Conservation (phyloP, 2,888 invertebrate species). For the Dioctria rufipes region DNA sequence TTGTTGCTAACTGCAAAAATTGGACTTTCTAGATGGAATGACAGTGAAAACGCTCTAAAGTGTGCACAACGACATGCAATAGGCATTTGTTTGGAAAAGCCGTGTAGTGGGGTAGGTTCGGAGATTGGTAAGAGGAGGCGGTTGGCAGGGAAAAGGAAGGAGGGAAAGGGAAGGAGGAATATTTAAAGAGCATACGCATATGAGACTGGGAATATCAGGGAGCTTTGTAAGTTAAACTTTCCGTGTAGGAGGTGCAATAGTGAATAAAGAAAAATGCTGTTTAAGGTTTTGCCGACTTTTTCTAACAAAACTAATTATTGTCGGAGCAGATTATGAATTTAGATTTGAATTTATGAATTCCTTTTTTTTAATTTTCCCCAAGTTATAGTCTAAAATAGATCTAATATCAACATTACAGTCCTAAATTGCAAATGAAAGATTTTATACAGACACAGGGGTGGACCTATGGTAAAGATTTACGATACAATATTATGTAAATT, state of each 20-base stretch:
- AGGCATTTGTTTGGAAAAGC: constrained; percentile 16
- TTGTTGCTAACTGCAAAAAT: constrained; percentile 48
- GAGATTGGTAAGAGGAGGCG: no score
- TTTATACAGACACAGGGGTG: no score
- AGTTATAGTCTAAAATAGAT: no score
- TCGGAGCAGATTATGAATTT: background rate
- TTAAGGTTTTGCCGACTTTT: constrained; percentile 22
- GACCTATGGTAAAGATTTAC: no score
- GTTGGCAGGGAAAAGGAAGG: background rate
- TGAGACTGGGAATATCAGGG: constrained; percentile 1
- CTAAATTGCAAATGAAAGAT: no score
- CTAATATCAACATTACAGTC: no score
- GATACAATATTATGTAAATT: no score
- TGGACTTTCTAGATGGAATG: constrained; percentile 29
- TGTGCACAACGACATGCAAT: constrained; percentile 20
- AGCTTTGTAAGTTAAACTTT: constrained; percentile 7
- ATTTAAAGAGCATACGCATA: constrained; percentile 36
- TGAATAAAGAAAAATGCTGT: constrained; percentile 22
- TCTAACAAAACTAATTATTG: constrained; percentile 40
- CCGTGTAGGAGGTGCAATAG: constrained; percentile 8
- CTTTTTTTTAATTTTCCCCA: no score
- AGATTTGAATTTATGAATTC: no score
- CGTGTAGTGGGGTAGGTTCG: no score
- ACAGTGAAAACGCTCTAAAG: constrained; percentile 28
- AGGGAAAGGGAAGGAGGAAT: constrained; percentile 5